Conservation (phyloP, 2,888 invertebrate genomes). For the Camptogramma bilineatum region DNA sequence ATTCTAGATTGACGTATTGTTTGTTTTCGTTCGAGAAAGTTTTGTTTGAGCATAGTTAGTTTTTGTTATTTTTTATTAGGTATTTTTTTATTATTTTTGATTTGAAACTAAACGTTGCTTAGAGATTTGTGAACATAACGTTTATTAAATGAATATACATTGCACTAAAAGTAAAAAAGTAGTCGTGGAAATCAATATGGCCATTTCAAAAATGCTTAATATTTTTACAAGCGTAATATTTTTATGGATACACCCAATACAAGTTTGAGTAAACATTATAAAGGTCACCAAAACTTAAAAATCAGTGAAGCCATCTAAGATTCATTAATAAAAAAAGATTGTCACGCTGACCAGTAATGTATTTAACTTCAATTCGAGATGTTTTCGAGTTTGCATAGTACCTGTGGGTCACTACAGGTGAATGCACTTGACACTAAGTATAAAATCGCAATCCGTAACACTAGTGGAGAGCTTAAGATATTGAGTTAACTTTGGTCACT, state of each 20-base stretch:
- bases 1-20: constrained; percentile 46
- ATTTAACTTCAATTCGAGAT: constrained; percentile 4
- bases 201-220: too few species aligned
- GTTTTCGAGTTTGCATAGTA: constrained; percentile 53
- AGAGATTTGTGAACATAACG: background rate
- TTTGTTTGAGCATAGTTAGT: background rate
- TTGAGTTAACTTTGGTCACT: constrained; percentile 8
- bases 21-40: constrained; percentile 42
- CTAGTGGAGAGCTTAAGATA: constrained; percentile 25
- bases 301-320: too few species aligned
- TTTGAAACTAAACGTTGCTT: background rate
- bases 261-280: too few species aligned
- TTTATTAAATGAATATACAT: background rate
- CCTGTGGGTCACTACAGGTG: constrained; percentile 65
- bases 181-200: too few species aligned
- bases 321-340: too few species aligned
- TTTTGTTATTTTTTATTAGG: too few species aligned
- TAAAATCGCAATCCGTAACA: constrained; percentile 47
- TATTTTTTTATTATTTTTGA: constrained; percentile 12
- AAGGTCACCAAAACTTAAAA: too few species aligned
- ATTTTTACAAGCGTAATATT: too few species aligned
- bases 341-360: too few species aligned
- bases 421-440: constrained; percentile 70
- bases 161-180: too few species aligned
- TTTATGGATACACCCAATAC: too few species aligned